Evolutionary conservation across 2,888 invertebrate genomes (phyloP), one percentile per base, ranked within the genome.

Genomic region (Erpobdella octoculata): DNA sequence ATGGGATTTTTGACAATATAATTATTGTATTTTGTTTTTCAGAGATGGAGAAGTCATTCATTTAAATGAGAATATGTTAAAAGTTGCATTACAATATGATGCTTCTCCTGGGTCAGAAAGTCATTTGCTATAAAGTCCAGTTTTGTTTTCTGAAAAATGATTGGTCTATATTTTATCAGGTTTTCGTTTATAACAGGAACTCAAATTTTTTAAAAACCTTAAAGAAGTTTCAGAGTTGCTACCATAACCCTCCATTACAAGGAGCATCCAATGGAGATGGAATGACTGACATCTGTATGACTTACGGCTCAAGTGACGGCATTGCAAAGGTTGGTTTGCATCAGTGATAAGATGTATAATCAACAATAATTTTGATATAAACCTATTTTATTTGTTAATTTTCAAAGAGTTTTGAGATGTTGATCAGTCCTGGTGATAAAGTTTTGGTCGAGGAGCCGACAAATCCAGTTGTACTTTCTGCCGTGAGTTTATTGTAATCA

Each of bases 301-400:
- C 89, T 4, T 87, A 88, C 76, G 91, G 91, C 2, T 88, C 89
- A 33, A 91, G 90, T 81, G 90, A 91, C 79, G 91, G 89, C 6
- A 86, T 91, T 73, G 88, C 89, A 83, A 89, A 89, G 82, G 82
- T 82, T 12, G 66, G 15, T n/a, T n/a, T 31, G 4, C 5, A 35
- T 25, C 2, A 37, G 59, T 37, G 25, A 18, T 28, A 69, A n/a
- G 21, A 18, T 36, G 35, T 6, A 25, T n/a, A 4, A 21, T 4
- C 28, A 25, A 21, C 18, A 41, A 31, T 31, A 38, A 35, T 67
- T 31, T 5, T 15, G 37, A 25, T 28, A 58, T 31, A n/a, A 21
- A 66, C 25, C 15, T 71, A 28, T 48, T 48, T 41, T 46, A 46
- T 33, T 64, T 9, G 9, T 31, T 71, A 36, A n/a, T 67, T 35